Percentiles rank a stretch among this genome's conserved stretches.
phyloP scores from a whole-genome alignment of 2,797 vertebrate genomes.

The Hyperoplus lanceolatus region DNA sequence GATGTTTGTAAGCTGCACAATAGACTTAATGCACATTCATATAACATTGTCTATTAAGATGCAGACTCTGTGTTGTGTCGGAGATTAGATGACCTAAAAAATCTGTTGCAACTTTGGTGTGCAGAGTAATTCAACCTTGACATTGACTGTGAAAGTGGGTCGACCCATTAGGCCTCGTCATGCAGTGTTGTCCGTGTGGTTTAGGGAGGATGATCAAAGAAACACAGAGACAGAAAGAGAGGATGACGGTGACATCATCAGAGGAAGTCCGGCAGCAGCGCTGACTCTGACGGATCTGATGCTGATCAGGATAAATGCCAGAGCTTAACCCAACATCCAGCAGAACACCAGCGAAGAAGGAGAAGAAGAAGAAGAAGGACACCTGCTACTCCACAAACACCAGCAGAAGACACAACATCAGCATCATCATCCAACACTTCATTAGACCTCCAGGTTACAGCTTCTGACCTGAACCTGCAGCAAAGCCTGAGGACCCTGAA shows the following conservation, averaged over 20 bases:
- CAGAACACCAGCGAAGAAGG: constrained; percentile 30
- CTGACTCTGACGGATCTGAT: constrained; percentile 5
- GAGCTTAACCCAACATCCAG: not conserved
- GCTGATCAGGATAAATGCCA: constrained; percentile 47
- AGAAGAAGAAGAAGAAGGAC: not conserved
- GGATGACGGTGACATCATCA: constrained; percentile 53
- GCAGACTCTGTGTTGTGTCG: not conserved
- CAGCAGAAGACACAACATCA: not conserved
- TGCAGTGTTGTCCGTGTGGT: constrained; percentile 36
- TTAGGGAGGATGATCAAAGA: constrained; percentile 53
- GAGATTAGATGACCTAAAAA: constrained; percentile 59
- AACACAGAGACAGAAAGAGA: not conserved
- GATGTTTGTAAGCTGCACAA: no score
- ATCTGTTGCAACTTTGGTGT: constrained; percentile 15
- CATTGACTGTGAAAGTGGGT: constrained; percentile 51
- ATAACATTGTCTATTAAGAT: not conserved
- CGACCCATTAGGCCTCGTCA: constrained; percentile 2
- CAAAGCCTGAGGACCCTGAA: constrained; percentile 19
- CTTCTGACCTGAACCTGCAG: constrained; percentile 35
- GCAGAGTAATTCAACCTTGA: constrained; percentile 16
- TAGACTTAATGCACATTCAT: not conserved
- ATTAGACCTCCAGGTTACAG: not conserved
- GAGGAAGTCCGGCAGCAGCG: constrained; percentile 6
- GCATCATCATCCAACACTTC: not conserved
- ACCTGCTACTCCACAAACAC: not conserved